These are phyloP conservation scores for Beroe forskalii DNA, from an alignment of 37 sponge, comb jelly and placozoan species.

Conservation along the genomic window DNA sequence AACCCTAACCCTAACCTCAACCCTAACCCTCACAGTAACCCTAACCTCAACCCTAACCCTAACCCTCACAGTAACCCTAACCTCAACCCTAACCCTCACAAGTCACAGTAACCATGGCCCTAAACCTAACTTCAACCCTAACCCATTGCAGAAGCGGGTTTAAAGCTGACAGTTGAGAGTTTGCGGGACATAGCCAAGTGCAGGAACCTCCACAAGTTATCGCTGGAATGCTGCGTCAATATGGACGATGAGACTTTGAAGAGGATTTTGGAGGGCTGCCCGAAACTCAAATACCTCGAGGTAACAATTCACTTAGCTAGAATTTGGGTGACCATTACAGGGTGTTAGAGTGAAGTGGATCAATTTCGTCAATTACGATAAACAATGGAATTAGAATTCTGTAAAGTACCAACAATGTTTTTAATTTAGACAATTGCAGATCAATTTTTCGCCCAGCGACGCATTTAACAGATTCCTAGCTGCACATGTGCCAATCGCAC, in stretches of 20 bases:
- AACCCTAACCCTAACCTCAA: too few relatives aligned
- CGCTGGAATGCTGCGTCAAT: conserved; percentile 50
- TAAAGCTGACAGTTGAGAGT: conserved; percentile 18
- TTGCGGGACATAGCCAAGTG: conserved; percentile 10
- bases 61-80: too few relatives aligned
- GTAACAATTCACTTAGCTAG: too few relatives aligned
- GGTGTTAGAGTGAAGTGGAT: neutral
- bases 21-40: too few relatives aligned
- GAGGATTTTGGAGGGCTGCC: conserved; percentile 30
- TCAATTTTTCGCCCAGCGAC: too few relatives aligned
- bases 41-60: too few relatives aligned
- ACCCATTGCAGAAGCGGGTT: conserved; percentile 43
- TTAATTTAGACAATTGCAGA: too few relatives aligned
- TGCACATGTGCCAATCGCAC: neutral
- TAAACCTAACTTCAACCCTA: too few relatives aligned
- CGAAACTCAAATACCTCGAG: conserved; percentile 61
- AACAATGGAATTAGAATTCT: too few relatives aligned
- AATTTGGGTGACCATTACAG: neutral
- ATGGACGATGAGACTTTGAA: conserved; percentile 27
- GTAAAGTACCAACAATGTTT: too few relatives aligned
- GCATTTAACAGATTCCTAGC: neutral
- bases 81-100: too few relatives aligned
- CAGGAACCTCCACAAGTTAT: conserved; percentile 55
- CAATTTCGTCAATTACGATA: neutral
- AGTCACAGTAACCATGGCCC: too few relatives aligned